phyloP scores from a whole-genome alignment of 2,113 vertebrate species.

The Centropus unirufus region DNA sequence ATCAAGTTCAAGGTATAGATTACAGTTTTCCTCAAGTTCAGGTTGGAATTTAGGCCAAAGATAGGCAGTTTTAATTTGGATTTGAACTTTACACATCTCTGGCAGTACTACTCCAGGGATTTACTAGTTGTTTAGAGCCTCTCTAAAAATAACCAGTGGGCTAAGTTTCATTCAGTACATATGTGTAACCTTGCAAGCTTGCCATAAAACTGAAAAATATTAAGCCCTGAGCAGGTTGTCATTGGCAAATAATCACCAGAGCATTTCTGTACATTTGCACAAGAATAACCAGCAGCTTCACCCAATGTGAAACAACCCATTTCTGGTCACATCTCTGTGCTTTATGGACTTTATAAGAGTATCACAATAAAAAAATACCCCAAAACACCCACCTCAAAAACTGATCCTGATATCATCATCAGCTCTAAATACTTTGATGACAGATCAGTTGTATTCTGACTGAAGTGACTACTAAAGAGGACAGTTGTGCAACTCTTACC shows the following conservation, averaged over 20 bases:
- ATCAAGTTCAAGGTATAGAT: background rate
- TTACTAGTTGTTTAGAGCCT: conserved; percentile 59
- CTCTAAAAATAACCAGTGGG: conserved; percentile 58
- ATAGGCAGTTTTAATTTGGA: conserved; percentile 59
- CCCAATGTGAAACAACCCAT: background rate
- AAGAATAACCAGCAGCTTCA: background rate
- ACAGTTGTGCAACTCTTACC: conserved; percentile 1
- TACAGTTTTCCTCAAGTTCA: conserved; percentile 47
- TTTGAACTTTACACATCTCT: conserved; percentile 63
- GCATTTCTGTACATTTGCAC: background rate
- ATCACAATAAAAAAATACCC: background rate
- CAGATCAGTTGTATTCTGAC: background rate
- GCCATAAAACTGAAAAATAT: conserved; percentile 33
- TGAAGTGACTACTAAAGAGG: background rate
- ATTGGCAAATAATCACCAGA: background rate
- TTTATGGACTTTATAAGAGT: background rate
- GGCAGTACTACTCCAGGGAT: conserved; percentile 41
- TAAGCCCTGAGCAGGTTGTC: background rate
- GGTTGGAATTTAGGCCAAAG: conserved; percentile 44
- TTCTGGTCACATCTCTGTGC: background rate
- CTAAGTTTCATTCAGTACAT: conserved; percentile 53
- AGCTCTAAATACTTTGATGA: background rate
- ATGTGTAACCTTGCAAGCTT: conserved; percentile 48
- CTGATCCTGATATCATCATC: background rate
- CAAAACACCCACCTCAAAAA: background rate